These are phyloP conservation scores for Myxocyprinus asiaticus DNA, from an alignment of 2,113 vertebrate species.

Conservation along the genomic window DNA sequence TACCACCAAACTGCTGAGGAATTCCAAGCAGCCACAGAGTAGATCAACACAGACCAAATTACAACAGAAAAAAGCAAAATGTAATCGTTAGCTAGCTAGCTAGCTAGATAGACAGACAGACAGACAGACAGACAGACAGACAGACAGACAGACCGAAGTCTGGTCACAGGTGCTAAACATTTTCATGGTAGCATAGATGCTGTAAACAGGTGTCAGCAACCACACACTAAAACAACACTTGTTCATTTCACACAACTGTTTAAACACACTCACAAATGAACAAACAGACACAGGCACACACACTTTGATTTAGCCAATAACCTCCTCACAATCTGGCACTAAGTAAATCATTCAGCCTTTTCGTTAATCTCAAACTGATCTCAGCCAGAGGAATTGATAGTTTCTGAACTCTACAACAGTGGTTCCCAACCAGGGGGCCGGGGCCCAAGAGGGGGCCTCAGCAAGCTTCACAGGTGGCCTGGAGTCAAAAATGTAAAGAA, in stretches of 20 bases:
- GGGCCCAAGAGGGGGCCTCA: too few relatives aligned
- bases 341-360: conserved; percentile 20
- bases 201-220: conserved; percentile 21
- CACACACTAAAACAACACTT: background rate
- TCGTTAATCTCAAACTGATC: background rate
- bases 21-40: conserved; percentile 51
- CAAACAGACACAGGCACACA: background rate
- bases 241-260: conserved; percentile 24
- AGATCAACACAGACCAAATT: too few relatives aligned
- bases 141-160: too few relatives aligned
- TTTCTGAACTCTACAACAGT: background rate
- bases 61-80: too few relatives aligned
- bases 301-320: background rate
- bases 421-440: too few relatives aligned
- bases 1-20: conserved; percentile 57
- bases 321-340: background rate
- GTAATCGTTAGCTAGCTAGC: too few relatives aligned
- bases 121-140: too few relatives aligned
- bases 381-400: background rate
- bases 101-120: background rate
- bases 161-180: conserved; percentile 1
- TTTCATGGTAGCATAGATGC: background rate
- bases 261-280: conserved; percentile 21
- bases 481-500: too few relatives aligned
- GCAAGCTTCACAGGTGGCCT: too few relatives aligned